A percentile compares a stretch with the other conserved stretches of the same genome.
Evolutionary conservation across 2,888 invertebrate species (phyloP).

Genomic region (Drosophila paramelanica): DNA sequence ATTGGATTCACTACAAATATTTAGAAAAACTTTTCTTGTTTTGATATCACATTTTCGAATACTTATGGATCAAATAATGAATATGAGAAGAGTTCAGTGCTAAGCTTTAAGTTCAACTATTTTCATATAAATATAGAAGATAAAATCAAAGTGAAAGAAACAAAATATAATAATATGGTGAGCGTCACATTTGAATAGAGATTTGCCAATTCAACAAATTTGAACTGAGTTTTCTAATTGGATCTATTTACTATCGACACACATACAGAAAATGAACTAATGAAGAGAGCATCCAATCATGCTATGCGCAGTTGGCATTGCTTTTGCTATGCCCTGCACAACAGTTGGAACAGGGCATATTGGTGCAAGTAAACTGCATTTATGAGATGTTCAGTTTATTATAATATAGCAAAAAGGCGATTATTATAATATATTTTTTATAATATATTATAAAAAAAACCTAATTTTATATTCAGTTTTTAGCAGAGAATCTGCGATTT

Average conservation of each 20-base stretch:
- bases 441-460: no score
- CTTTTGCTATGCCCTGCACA: slow-evolving; percentile 6
- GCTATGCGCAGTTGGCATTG: background rate
- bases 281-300: slow-evolving; percentile 14
- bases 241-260: slow-evolving; percentile 1
- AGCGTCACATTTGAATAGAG: no score
- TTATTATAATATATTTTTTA: no score
- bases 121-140: background rate
- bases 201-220: background rate
- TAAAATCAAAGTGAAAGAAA: background rate
- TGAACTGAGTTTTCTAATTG: slow-evolving; percentile 8
- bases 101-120: background rate
- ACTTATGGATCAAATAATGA: slow-evolving; percentile 2
- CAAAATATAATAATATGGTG: no score
- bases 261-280: slow-evolving; percentile 4
- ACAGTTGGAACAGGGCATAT: background rate
- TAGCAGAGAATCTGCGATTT: background rate
- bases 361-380: background rate
- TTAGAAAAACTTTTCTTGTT: background rate
- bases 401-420: no score
- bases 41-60: background rate
- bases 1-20: background rate
- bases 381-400: no score
- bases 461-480: no score
- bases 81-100: background rate